These are phyloP conservation scores for Uropetala carovei DNA, from an alignment of 2,888 invertebrate genomes.

Conservation along the genomic window DNA sequence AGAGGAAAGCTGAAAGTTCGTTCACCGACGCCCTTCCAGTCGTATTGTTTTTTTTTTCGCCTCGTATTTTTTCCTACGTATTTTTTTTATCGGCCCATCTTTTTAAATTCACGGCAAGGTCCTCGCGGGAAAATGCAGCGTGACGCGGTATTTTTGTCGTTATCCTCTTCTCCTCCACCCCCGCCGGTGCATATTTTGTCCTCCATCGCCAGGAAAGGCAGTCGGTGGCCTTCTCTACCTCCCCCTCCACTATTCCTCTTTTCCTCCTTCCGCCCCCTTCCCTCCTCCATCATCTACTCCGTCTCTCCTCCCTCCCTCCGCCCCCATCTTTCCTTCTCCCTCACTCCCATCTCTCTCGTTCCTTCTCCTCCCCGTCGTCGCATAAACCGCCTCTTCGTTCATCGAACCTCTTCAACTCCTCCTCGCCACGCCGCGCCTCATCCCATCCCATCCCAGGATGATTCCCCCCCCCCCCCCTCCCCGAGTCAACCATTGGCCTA, in stretches of 20 bases:
- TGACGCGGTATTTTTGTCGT: background rate
- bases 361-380: background rate
- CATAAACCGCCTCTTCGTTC: slow-evolving; percentile 17
- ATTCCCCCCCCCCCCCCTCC: slow-evolving; percentile 31
- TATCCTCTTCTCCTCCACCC: background rate
- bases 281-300: background rate
- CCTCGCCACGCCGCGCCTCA: background rate
- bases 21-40: background rate
- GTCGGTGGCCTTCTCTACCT: slow-evolving; percentile 1
- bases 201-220: background rate
- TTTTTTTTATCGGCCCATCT: background rate
- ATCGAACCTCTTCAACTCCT: background rate
- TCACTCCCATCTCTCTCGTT: background rate
- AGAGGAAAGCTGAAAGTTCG: background rate
- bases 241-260: background rate
- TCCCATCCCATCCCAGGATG: background rate
- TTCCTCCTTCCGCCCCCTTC: background rate
- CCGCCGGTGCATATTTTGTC: background rate
- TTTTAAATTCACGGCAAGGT: background rate
- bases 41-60: background rate
- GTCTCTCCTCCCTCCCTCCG: background rate
- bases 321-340: background rate
- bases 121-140: background rate
- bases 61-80: background rate
- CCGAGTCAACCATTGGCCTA: slow-evolving; percentile 42